Base-by-base conservation (phyloP, 2,888 invertebrate genomes). In the Microchrysa polita region DNA sequence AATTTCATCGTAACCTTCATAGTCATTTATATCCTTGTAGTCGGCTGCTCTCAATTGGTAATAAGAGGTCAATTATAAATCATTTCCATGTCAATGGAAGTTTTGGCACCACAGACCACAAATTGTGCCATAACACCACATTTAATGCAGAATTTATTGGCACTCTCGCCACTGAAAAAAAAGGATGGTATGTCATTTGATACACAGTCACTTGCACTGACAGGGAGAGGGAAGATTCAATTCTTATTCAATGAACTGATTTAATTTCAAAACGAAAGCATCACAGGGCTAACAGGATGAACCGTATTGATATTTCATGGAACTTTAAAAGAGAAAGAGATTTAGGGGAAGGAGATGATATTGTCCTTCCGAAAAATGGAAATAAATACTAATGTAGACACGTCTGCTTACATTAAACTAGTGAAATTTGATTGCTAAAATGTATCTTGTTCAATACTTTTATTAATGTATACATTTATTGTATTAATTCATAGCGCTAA, bases 401-500 rank as follows among this genome's bases (percentile, higher is more conserved):
- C n/a, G n/a, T n/a, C n/a, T n/a, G n/a, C n/a, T n/a, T n/a, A n/a
- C n/a, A n/a, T n/a, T n/a, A n/a, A n/a, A n/a, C n/a, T n/a, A n/a
- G n/a, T n/a, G n/a, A n/a, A n/a, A n/a, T n/a, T n/a, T n/a, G n/a
- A n/a, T n/a, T n/a, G n/a, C n/a, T n/a, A n/a, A n/a, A n/a, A n/a
- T n/a, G n/a, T n/a, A n/a, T n/a, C n/a, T n/a, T n/a, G n/a, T n/a
- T n/a, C n/a, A n/a, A n/a, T n/a, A n/a, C n/a, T n/a, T n/a, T n/a
- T n/a, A n/a, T n/a, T n/a, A n/a, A n/a, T n/a, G n/a, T n/a, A n/a
- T n/a, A n/a, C n/a, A n/a, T n/a, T n/a, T n/a, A 67, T n/a, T 40
- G 59, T 75, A 34, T 34, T 34, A 5, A 69, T 55, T 20, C 73
- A 83, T 79, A 89, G 89, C 88, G 74, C 84, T 92, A 67, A 91